phyloP scores from a whole-genome alignment of 2,113 vertebrate genomes.

The Pygoscelis adeliae region DNA sequence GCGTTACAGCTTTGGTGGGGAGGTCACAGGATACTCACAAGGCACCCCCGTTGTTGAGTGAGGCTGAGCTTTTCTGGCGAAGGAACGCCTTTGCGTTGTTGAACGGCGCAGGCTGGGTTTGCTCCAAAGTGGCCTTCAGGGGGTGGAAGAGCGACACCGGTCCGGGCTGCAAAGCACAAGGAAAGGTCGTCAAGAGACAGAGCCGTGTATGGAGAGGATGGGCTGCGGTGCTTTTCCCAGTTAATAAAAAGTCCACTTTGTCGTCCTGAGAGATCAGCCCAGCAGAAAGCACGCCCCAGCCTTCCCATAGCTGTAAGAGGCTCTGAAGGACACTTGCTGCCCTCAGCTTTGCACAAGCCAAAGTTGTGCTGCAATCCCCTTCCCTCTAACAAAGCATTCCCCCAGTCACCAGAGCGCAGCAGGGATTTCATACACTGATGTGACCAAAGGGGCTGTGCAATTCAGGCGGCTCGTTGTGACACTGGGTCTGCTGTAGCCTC shows the following conservation, averaged over 20 bases:
- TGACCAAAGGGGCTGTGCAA: not conserved
- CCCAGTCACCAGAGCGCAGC: accelerated
- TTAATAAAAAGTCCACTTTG: not conserved
- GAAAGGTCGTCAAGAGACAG: not conserved
- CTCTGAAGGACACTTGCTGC: not conserved
- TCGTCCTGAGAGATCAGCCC: not conserved
- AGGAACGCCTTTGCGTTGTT: constrained; percentile 80
- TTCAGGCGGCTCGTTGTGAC: not conserved
- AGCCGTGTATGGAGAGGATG: not conserved
- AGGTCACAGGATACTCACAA: constrained; percentile 78
- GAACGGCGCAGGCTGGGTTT: constrained; percentile 71
- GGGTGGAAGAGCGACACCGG: constrained; percentile 79
- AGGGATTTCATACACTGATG: not conserved
- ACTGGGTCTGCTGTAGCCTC: not conserved
- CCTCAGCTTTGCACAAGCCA: not conserved
- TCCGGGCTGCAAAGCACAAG: constrained; percentile 68
- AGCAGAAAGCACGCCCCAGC: not conserved
- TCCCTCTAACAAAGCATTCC: not conserved
- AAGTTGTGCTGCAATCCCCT: no score
- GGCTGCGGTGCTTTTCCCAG: not conserved
- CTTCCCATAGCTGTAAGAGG: not conserved
- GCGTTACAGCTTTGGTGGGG: accelerated
- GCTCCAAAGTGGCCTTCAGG: constrained; percentile 82
- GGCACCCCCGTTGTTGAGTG: constrained; percentile 88
- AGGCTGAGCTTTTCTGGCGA: constrained; percentile 81